A percentile compares a stretch with the other conserved stretches of the same genome.
phyloP scores from a whole-genome alignment of 2,797 vertebrate genomes.

The Tamandua tetradactyla region DNA sequence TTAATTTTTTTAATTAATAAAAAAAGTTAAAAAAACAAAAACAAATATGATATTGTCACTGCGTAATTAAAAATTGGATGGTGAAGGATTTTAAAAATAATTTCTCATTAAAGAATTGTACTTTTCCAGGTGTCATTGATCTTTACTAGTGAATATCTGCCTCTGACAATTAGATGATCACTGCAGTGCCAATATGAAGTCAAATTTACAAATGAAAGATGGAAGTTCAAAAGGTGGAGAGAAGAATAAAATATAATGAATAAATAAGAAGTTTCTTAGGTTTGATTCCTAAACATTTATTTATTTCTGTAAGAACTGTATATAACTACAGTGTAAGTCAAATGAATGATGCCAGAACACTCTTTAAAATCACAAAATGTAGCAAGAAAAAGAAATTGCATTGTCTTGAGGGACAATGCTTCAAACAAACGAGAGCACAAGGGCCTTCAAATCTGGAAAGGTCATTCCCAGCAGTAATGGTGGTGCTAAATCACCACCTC shows the following conservation, averaged over 20 bases:
- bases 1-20: no score
- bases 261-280: background rate
- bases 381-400: background rate
- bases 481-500: background rate
- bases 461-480: background rate
- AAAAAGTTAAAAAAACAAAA: no score
- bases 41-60: background rate
- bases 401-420: background rate
- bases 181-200: background rate
- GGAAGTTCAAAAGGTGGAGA: background rate
- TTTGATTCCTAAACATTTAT: background rate
- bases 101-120: constrained; percentile 14
- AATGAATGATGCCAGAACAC: background rate
- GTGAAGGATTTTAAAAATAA: background rate
- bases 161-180: background rate
- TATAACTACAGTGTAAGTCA: background rate
- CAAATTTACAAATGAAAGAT: background rate
- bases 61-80: constrained; percentile 36
- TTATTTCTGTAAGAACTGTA: no score
- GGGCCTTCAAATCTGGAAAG: background rate
- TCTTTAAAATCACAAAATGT: background rate
- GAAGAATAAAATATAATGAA: background rate
- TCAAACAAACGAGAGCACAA: background rate
- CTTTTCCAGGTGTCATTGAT: background rate
- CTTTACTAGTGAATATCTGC: background rate